These are phyloP conservation scores for Acromyrmex heyeri DNA, from an alignment of 1,140 invertebrate genomes.

Conservation along the genomic window DNA sequence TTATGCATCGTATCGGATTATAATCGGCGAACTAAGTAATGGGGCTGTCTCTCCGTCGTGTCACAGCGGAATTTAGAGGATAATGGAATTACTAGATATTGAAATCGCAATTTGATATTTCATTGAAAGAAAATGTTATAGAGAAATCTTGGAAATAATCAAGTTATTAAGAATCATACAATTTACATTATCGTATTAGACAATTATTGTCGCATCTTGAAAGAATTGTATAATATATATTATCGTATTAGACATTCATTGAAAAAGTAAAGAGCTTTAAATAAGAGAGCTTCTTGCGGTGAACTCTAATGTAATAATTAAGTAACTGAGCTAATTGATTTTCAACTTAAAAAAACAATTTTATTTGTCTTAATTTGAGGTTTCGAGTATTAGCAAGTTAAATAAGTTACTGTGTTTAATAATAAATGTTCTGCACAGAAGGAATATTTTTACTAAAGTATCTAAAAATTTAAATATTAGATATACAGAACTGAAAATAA, in stretches of 20 bases:
- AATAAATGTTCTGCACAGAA: not conserved
- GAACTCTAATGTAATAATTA: not conserved
- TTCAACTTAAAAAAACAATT: not conserved
- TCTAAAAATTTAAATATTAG: no score
- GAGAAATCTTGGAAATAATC: not conserved
- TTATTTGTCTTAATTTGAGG: no score
- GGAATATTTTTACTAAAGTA: no score
- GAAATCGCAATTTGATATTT: not conserved
- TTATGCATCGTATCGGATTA: not conserved
- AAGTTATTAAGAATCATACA: not conserved
- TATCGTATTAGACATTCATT: not conserved
- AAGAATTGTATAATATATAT: not conserved
- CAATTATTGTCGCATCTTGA: no score
- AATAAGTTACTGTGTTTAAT: not conserved
- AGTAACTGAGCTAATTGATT: not conserved
- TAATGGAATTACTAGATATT: not conserved
- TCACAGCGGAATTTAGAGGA: not conserved
- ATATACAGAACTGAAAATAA: no score
- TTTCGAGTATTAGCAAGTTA: not conserved
- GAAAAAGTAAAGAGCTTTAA: not conserved
- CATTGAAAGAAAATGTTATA: not conserved
- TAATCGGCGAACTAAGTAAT: slow-evolving; percentile 19
- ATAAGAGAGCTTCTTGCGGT: not conserved
- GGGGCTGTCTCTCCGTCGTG: not conserved
- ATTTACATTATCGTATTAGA: not conserved